These are phyloP conservation scores for Steinernema scapterisci DNA, from an alignment of 2,888 invertebrate species.

Conservation along the genomic window DNA sequence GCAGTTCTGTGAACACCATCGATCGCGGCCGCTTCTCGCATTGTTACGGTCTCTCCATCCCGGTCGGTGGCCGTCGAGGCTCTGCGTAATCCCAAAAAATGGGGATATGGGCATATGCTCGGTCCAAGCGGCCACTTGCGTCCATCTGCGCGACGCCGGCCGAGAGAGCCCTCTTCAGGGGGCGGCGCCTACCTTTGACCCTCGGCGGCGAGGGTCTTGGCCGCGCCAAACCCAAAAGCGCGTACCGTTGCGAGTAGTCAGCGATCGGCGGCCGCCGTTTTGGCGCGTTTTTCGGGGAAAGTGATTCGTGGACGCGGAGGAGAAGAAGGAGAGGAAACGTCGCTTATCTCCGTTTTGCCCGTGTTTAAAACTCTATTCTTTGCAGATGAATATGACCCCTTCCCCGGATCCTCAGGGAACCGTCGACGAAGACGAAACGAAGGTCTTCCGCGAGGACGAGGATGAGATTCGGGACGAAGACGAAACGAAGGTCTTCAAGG, in stretches of 20 bases:
- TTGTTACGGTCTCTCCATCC: not conserved
- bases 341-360: too few species aligned
- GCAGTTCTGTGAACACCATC: constrained; percentile 13
- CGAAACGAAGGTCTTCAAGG: constrained; percentile 55
- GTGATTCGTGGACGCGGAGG: not conserved
- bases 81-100: constrained; percentile 12
- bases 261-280: not conserved
- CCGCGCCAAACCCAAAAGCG: constrained; percentile 11
- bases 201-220: not conserved
- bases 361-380: too few species aligned
- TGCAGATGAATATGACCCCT: not conserved
- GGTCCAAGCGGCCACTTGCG: not conserved
- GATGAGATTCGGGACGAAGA: constrained; percentile 41
- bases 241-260: not conserved
- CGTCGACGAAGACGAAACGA: constrained; percentile 52
- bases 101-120: not conserved
- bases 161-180: not conserved
- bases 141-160: constrained; percentile 20
- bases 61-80: constrained; percentile 4
- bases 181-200: constrained; percentile 31
- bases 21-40: not conserved
- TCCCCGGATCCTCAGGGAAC: not conserved
- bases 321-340: too few species aligned
- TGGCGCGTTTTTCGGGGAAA: constrained; percentile 19
- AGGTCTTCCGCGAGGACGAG: constrained; percentile 48